phyloP scores from a whole-genome alignment of 2,113 vertebrate species.

The Sinocyclocheilus anophthalmus region DNA sequence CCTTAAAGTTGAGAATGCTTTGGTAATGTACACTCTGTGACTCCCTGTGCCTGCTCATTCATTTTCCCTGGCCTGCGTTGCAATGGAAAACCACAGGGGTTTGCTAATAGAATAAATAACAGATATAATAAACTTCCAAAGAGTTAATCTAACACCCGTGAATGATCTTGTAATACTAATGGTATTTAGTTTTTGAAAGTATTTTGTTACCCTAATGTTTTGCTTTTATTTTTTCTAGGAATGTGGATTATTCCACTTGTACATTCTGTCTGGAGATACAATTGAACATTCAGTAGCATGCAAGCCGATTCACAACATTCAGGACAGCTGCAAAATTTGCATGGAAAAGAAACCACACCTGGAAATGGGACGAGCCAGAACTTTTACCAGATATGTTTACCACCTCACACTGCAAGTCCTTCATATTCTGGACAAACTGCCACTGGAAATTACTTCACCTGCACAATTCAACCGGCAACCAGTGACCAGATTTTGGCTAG shows the following conservation, averaged over 20 bases:
- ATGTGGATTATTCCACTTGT: conserved; percentile 16
- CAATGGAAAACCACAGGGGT: no score
- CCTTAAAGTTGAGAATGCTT: no score
- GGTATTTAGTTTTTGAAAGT: background rate
- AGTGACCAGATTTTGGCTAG: conserved; percentile 6
- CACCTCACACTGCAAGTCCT: background rate
- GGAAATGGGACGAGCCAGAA: background rate
- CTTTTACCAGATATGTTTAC: background rate
- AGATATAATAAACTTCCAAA: no score
- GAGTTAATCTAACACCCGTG: no score
- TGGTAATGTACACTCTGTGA: no score
- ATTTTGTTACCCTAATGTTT: background rate
- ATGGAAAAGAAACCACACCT: background rate
- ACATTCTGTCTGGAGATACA: background rate
- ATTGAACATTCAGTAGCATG: background rate
- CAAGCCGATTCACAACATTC: background rate
- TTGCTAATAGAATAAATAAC: no score
- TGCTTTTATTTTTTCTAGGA: background rate
- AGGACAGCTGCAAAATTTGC: conserved; percentile 26
- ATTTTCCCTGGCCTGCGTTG: no score
- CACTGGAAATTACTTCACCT: conserved; percentile 4
- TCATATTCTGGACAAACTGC: background rate
- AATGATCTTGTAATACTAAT: no score
- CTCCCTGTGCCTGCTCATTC: no score
- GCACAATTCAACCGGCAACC: background rate